phyloP scores from a whole-genome alignment of 2,888 invertebrate genomes.

The Troides oblongomaculatus region DNA sequence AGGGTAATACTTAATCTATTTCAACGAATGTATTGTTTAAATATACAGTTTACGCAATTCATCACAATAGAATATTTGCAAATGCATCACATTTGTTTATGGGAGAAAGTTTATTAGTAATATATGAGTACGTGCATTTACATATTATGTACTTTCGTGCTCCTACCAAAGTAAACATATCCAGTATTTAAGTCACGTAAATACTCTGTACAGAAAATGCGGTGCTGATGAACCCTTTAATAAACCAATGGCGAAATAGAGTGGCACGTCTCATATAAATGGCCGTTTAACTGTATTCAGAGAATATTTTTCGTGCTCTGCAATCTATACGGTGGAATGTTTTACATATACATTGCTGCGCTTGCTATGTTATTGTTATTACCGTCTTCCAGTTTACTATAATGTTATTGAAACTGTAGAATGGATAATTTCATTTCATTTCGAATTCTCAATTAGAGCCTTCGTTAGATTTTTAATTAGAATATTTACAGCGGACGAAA shows the following conservation, averaged over 20 bases:
- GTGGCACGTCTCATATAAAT: slow-evolving; percentile 29
- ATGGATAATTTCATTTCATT: no score
- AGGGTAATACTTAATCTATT: no score
- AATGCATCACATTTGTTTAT: background rate
- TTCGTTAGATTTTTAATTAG: no score
- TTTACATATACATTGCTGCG: slow-evolving; percentile 16
- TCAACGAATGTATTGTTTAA: no score
- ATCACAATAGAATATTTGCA: background rate
- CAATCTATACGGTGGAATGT: slow-evolving; percentile 12
- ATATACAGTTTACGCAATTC: background rate
- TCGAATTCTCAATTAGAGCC: no score
- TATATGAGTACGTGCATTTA: slow-evolving; percentile 5
- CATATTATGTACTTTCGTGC: slow-evolving; percentile 3
- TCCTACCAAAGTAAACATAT: slow-evolving; percentile 14
- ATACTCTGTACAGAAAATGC: slow-evolving; percentile 25
- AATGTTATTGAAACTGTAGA: no score
- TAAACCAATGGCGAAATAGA: slow-evolving; percentile 28
- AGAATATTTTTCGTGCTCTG: slow-evolving; percentile 23
- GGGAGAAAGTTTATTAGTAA: slow-evolving; percentile 8
- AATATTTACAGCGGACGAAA: no score
- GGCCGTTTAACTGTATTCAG: slow-evolving; percentile 27
- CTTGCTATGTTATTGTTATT: slow-evolving; percentile 4
- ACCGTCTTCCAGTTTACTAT: background rate
- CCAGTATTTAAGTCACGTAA: slow-evolving; percentile 26
- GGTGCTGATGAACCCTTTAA: slow-evolving; percentile 30